These are phyloP conservation scores for Pachyramphus minor DNA, from an alignment of 2,113 vertebrate genomes.

Conservation along the genomic window DNA sequence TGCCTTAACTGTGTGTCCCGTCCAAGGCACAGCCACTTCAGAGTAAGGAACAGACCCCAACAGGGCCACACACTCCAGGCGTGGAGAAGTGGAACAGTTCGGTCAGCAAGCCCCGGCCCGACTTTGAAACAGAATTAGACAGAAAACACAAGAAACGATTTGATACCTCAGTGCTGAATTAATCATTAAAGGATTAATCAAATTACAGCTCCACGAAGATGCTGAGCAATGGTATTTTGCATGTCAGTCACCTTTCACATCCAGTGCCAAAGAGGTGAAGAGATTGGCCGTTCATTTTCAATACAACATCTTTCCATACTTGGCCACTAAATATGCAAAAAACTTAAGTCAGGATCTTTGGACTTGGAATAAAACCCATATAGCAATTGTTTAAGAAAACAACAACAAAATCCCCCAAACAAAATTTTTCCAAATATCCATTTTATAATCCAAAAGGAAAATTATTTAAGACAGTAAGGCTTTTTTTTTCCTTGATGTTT, in stretches of 20 bases:
- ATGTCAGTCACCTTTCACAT: neutral
- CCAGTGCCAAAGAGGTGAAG: neutral
- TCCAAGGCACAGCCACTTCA: rapidly evolving
- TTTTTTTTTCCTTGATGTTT: neutral
- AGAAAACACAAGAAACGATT: neutral
- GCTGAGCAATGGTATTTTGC: neutral
- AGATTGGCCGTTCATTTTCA: neutral
- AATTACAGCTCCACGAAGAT: neutral
- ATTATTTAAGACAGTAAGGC: neutral
- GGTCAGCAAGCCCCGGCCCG: neutral
- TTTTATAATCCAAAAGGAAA: neutral
- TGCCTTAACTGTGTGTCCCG: neutral
- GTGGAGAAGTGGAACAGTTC: rapidly evolving
- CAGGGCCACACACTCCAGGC: rapidly evolving
- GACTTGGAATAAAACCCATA: neutral
- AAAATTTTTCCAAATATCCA: neutral
- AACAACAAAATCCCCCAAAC: neutral
- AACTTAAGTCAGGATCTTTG: neutral
- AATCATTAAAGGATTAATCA: neutral
- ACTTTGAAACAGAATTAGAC: neutral
- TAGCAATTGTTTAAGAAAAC: neutral
- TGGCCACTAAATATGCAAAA: neutral
- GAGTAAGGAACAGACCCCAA: rapidly evolving
- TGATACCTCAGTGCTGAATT: neutral
- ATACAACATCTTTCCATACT: rapidly evolving